Base-by-base conservation (phyloP, 2,113 vertebrate genomes). In the Amphiprion ocellaris region DNA sequence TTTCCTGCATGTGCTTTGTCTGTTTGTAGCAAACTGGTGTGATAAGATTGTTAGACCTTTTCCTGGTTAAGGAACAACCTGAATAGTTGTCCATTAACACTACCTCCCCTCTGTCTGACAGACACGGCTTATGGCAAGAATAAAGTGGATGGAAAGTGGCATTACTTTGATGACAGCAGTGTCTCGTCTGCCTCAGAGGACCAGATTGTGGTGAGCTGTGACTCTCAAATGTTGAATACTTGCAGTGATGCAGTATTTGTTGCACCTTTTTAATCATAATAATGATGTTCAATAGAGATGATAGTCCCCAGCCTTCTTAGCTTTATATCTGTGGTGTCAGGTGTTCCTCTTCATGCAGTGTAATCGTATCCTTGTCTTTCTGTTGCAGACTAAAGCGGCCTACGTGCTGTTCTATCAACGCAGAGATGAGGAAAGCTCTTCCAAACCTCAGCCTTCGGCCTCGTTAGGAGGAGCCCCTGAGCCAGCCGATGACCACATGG, bases 331-430 rank as follows among this genome's bases (percentile, higher is more conserved):
- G 47, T 49, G 50, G 83, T 85, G 46, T 88, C 56, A 0, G 28
- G 50, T 89, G 63, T 81, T 66, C 17, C 46, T 52, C 63, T 73
- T 52, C 85, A n/a, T 56, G 53, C 69, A 5, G 12, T 39, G 74
- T 92, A 85, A 87, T 5, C 5, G 11, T 55, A 82, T 52, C 59
- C 24, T 3, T 54, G 47, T 74, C 19, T 53, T 84, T 66, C 72
- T 76, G 10, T 93, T 70, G 21, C 92, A 99, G 97, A 98, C 96
- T 41, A 99, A 99, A 90, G 98, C 97, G 2, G 97, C 97, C 0
- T 99, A 99, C 0, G 97, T 99, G 91, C 95, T 99, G 41, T 99
- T 99, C 81, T 99, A 99, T 89, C 96, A 98, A 87, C 97, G 97
- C 61, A 95, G 96, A 83, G 97, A 96, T 3, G 88, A 92, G 4